Base-by-base conservation (phyloP, 92 coral and sea anemone genomes). In the Paragorgia papillata region DNA sequence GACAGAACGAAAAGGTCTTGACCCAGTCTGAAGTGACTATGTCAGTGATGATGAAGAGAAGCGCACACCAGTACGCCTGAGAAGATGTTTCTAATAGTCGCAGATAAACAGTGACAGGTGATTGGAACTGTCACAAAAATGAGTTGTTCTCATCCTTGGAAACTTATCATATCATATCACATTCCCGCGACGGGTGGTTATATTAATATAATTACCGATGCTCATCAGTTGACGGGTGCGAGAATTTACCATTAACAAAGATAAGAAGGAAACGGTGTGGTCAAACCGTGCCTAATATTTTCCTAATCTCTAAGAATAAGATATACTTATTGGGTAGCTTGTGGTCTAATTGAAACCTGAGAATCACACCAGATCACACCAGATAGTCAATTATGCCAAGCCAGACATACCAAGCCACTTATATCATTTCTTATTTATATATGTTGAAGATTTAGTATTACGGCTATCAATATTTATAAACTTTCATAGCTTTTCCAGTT, bases 201-300 rank as follows among this genome's bases (percentile, higher is more conserved):
- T 71, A 34, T n/a, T 71, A 71, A 71, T 71, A 71, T 53, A 71
- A 71, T 53, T 70, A 53, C 43, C 24, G 60, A 53, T 68, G 57
- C 34, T 15, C 75, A 68, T 71, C 78, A 71, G 63, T 53, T 71
- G 64, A 71, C 65, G 78, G 50, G 50, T 22, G 48, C 78, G 7
- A 53, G 78, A 71, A 71, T 71, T 71, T 49, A 17, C 62, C 64
- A 71, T 68, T 49, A 49, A 49, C 55, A 18, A 33, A 71, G 78
- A 71, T 71, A 71, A 71, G 78, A 71, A 71, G 78, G 78, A 71
- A 71, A 71, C 21, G 78, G 78, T 71, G 75, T 68, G 78, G 64
- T 55, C 78, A 71, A 68, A 49, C 75, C 75, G 22, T 15, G 78
- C 63, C 62, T 17, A 53, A 58, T 53, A 71, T 71, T 71, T 63